phyloP scores from a whole-genome alignment of 2,888 invertebrate genomes.

The Tinea pellionella region DNA sequence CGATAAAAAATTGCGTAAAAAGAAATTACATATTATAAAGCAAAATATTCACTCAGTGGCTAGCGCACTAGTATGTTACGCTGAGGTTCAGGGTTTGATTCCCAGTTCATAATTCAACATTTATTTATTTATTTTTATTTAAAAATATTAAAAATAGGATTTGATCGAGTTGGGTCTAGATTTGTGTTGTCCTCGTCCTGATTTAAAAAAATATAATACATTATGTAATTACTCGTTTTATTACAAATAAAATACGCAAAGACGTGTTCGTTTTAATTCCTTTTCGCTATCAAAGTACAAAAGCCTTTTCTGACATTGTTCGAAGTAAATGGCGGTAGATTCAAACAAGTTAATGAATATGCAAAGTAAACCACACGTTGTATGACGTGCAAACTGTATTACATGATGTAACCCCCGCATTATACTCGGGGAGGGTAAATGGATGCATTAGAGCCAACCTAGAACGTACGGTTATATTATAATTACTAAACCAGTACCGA shows the following conservation, averaged over 20 bases:
- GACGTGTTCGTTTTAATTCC: background rate
- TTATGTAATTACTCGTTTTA: background rate
- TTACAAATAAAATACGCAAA: too few relatives aligned
- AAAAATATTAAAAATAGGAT: too few relatives aligned
- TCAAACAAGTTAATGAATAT: constrained; percentile 36
- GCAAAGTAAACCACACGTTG: constrained; percentile 27
- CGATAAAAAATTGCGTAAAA: too few relatives aligned
- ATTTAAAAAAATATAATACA: constrained; percentile 13
- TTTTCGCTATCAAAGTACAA: background rate
- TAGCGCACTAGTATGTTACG: too few relatives aligned
- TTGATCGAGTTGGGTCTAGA: too few relatives aligned
- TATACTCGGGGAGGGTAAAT: background rate
- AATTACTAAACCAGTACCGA: too few relatives aligned
- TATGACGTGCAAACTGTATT: constrained; percentile 10
- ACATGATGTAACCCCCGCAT: constrained; percentile 4
- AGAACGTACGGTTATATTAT: background rate
- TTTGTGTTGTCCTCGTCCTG: too few relatives aligned
- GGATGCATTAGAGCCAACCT: background rate
- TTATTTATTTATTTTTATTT: too few relatives aligned
- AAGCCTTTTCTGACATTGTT: background rate
- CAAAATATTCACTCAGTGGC: too few relatives aligned
- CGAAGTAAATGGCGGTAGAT: background rate
- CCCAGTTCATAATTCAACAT: too few relatives aligned
- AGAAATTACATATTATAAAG: too few relatives aligned
- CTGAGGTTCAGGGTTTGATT: too few relatives aligned